Base-by-base conservation (phyloP, 2,797 vertebrate species). In the Nyctibius grandis region DNA sequence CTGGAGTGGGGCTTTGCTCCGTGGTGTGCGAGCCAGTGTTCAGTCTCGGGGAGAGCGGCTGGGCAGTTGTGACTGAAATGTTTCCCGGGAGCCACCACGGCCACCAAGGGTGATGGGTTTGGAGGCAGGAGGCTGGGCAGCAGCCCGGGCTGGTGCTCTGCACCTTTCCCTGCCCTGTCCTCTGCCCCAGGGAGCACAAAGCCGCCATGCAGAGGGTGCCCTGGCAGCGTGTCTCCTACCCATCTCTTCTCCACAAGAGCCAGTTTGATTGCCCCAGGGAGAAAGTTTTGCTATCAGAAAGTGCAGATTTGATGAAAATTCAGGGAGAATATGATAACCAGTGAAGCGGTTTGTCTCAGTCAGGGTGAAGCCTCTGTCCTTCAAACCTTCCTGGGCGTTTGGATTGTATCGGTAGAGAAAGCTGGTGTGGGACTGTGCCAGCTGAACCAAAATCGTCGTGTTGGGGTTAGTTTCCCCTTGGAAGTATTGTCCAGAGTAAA, bases 21-120 rank as follows among this genome's bases (percentile, higher is more conserved):
- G 0, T 17, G 56, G 10, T 0, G 1, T 1, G 2, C 0, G 2
- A 77, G 53, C 40, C n/a, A 34, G 47, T 11, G 69, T 18, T 25
- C 36, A 25, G 26, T 20, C 40, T 36, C 6, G 21, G 22, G 47
- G 16, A 34, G 51, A 61, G 48, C 0, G 0, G n/a, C 18, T 0
- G 3, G 36, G n/a, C 3, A 4, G 33, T 20, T 0, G 0, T 17
- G 56, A 44, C 29, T 38, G 53, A 74, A 69, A 15, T 26, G 18
- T 8, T 63, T 59, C 29, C 57, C 0, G 4, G 57, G 53, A 79
- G 33, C 51, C 26, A 3, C 14, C 33, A 28, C 34, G 2, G 7
- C 38, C 63, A 40, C 31, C 38, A 61, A 25, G 65, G 61, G n/a
- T n/a, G n/a, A 7, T 29, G 26, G n/a, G 16, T 65, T 56, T 44